Evolutionary conservation across 1,140 invertebrate genomes (phyloP).

Genomic region (Tribolium madens): DNA sequence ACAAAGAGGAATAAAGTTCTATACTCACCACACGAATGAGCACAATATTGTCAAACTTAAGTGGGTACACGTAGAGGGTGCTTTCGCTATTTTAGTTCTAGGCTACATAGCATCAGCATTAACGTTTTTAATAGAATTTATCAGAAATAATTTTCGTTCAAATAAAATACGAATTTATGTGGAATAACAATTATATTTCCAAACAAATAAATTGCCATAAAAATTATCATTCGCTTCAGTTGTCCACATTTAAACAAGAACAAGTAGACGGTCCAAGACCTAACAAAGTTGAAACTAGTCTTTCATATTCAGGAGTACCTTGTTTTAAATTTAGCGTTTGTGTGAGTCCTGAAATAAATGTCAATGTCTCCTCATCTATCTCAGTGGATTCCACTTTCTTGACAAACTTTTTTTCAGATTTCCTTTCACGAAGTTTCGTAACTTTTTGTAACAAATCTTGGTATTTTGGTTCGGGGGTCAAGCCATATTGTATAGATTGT

Average conservation of each 20-base stretch:
- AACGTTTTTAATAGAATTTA: neutral
- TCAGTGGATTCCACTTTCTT: neutral
- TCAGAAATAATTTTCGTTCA: neutral
- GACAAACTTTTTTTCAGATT: neutral
- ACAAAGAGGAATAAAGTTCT: constrained; percentile 54
- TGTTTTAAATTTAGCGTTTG: neutral
- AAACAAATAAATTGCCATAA: neutral
- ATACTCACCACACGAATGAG: constrained; percentile 29
- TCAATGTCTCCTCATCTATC: neutral
- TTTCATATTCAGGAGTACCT: neutral
- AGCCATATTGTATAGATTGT: neutral
- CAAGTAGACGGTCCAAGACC: neutral
- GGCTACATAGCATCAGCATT: constrained; percentile 33
- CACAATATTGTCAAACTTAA: constrained; percentile 51
- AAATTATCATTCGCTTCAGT: neutral
- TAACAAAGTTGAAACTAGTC: neutral
- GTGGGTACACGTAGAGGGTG: constrained; percentile 55
- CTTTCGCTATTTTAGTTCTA: constrained; percentile 52
- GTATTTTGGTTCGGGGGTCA: neutral
- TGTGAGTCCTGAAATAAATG: neutral
- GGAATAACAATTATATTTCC: too few species aligned
- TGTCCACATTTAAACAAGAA: neutral
- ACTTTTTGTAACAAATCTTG: constrained; percentile 26
- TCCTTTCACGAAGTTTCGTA: neutral
- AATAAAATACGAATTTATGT: neutral